A percentile compares a stretch with the other conserved stretches of the same genome.
phyloP scores from a whole-genome alignment of 2,888 invertebrate species.

The Rugalucina vietnamica region DNA sequence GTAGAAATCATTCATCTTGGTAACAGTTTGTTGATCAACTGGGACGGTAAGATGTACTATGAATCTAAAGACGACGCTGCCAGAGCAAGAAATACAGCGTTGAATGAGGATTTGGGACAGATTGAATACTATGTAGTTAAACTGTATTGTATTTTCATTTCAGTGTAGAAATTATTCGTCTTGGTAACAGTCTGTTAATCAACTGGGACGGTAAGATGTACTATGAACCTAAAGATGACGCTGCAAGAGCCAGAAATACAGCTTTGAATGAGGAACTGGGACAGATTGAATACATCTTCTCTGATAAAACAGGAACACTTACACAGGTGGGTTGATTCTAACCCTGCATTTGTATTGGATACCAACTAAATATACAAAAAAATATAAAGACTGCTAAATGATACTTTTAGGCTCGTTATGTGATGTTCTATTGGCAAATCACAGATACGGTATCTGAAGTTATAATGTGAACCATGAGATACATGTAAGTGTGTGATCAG shows the following conservation, averaged over 20 bases:
- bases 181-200: conserved; percentile 98
- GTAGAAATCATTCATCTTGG: conserved; percentile 97
- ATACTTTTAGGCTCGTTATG: too few species aligned
- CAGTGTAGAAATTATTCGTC: conserved; percentile 95
- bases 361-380: too few species aligned
- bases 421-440: too few species aligned
- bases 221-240: conserved; percentile 93
- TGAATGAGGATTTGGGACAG: conserved; percentile 99
- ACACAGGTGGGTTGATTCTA: conserved; percentile 90
- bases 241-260: conserved; percentile 98
- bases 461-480: too few species aligned
- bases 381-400: too few species aligned
- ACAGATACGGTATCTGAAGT: too few species aligned
- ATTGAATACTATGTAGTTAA: too few species aligned
- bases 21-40: conserved; percentile 99
- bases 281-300: conserved; percentile 99
- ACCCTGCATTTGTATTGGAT: too few species aligned
- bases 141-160: conserved; percentile 52
- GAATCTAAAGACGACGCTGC: conserved; percentile 95
- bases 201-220: conserved; percentile 99
- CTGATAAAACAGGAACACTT: conserved; percentile 99
- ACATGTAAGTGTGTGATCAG: too few species aligned
- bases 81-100: conserved; percentile 97
- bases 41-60: conserved; percentile 99
- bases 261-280: conserved; percentile 99